Base-by-base conservation (phyloP, 1,140 invertebrate genomes). In the Nasonia vitripennis region DNA sequence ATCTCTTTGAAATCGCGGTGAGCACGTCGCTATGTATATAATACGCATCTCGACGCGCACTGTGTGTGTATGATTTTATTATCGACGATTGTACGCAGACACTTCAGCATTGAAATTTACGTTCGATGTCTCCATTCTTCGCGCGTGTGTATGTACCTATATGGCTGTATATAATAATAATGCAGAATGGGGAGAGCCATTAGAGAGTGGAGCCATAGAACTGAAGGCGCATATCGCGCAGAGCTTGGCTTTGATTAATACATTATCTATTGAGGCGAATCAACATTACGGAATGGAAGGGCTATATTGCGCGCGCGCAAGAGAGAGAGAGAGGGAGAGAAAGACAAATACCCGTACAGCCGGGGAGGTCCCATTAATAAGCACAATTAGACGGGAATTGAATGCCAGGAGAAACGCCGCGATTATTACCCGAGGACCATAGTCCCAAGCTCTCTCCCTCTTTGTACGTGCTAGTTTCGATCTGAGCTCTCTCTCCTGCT, bases 321-420 rank as follows among this genome's bases (percentile, higher is more conserved):
- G 62, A 55, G 11, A 70, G 70, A 20, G 71, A 20, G 41, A 37
- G 11, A 70, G 70, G 10, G 71, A 55, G 71, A 9, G 67, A 55
- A 83, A 86, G 85, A 86, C 81, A 86, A 78, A 83, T 83, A 83
- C 34, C 41, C 37, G 14, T 48, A 31, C 17, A 45, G 45, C 12
- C 70, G n/a, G 34, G 27, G 84, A 37, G 48, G 70, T 37, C 55
- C 80, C 85, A 86, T 86, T 86, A 86, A 86, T 86, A 86, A 86
- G 80, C 70, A 86, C 81, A 86, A 86, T 86, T 86, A 86, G 75
- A 79, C 85, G 67, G 27, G 85, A 83, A 86, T 86, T 81, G 51
- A 78, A 79, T 83, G 31, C 62, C 62, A 41, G 55, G 74, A 75
- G 78, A 80, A 81, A 81, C 55, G 73, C 37, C 14, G 78, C 84